Percentiles rank a stretch among this genome's conserved stretches.
Evolutionary conservation across 2,113 vertebrate species (phyloP).

Genomic region (Indri indri): DNA sequence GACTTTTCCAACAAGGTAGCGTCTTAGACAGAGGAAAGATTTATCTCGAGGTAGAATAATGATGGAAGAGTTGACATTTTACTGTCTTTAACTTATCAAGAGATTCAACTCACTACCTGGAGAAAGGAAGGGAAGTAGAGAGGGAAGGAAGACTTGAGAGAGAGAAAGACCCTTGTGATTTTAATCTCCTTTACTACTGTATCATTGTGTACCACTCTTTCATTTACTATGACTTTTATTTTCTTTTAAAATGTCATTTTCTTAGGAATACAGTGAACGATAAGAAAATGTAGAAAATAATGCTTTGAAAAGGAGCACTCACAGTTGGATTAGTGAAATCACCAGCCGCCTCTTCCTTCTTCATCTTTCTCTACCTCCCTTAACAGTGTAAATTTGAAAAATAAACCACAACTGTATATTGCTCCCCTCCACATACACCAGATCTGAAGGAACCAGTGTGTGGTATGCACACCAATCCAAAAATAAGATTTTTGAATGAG

Average conservation of each 20-base stretch:
- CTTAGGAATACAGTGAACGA: not conserved
- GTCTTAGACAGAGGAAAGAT: not conserved
- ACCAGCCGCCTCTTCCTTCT: not conserved
- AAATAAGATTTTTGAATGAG: constrained; percentile 21
- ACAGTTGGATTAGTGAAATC: not conserved
- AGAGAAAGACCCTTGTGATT: not conserved
- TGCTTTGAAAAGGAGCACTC: not conserved
- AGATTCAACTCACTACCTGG: not conserved
- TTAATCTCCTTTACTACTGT: not conserved
- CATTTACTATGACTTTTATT: not conserved
- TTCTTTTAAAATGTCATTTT: not conserved
- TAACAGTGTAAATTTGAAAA: not conserved
- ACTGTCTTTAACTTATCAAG: not conserved
- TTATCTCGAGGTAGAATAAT: not conserved
- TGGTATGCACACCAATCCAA: not conserved
- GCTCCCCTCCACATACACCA: not conserved
- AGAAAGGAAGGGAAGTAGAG: not conserved
- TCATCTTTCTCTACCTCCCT: not conserved
- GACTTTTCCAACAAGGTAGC: not conserved
- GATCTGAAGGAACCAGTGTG: constrained; percentile 37
- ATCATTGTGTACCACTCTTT: not conserved
- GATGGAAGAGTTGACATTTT: not conserved
- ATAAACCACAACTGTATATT: not conserved
- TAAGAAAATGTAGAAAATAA: not conserved
- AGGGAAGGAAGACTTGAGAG: not conserved